Base-by-base conservation (phyloP, 1,140 invertebrate genomes). In the Microvelia longipes region DNA sequence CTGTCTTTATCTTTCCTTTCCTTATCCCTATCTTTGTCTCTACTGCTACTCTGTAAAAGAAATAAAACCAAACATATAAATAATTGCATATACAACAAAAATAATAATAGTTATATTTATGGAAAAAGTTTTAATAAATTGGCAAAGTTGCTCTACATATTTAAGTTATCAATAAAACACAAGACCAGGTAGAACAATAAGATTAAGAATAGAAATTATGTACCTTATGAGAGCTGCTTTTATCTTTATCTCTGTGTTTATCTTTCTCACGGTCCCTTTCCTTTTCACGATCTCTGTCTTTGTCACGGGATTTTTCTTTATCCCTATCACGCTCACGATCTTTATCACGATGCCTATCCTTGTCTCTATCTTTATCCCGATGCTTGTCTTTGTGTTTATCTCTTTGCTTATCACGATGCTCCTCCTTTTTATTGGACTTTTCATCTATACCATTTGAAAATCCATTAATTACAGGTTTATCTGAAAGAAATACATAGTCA, bases 301-400 rank as follows among this genome's bases (percentile, higher is more conserved):
- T 64, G 24, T 64, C 62, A 64, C 62, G 62, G 5, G 15, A 24
- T 64, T 64, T 26, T 13, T 26, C 25, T 24, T 64, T 64, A 64
- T 64, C 15, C 25, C 35, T 5, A 5, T 50, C 35, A 11, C 35
- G 67, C 19, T 50, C 35, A 5, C 35, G 5, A 19, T 50, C 35
- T 50, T 50, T 50, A 35, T 73, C 73, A 28, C 69, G 76, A 24
- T 82, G 81, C 67, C 78, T 81, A 2, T 82, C 80, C 0, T 78
- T 75, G 26, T 76, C 77, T 19, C 73, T 74, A 68, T 80, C 80
- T 72, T 75, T 63, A 69, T 73, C 72, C 24, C 66, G 71, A 14
- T 68, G 73, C 69, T 80, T 80, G 0, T 81, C 80, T 0, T 80
- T 79, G 1, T 70, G 29, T 0, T 69, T 63, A 69, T 73, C 72